phyloP scores from a whole-genome alignment of 2,113 vertebrate species.

The Symphodus melops region DNA sequence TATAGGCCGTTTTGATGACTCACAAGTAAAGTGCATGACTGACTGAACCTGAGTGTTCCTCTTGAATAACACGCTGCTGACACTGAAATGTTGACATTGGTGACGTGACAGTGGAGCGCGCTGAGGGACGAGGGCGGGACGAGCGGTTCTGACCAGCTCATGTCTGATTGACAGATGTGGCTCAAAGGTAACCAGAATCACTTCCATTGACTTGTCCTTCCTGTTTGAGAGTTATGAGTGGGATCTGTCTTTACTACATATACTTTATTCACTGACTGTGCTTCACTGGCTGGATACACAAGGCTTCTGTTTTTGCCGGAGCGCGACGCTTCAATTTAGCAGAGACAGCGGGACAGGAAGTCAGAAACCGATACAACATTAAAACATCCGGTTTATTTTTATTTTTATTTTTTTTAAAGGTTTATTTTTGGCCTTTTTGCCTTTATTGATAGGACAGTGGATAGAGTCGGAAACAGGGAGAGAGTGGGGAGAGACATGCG shows the following conservation, averaged over 20 bases:
- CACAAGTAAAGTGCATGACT: background rate
- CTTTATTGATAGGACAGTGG: too few relatives aligned
- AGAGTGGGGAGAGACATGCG: too few relatives aligned
- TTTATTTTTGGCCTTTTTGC: too few relatives aligned
- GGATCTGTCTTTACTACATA: background rate
- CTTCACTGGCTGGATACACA: too few relatives aligned
- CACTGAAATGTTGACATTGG: conserved; percentile 17
- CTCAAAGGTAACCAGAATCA: background rate
- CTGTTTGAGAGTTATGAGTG: background rate
- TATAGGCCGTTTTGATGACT: background rate
- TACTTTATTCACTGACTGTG: too few relatives aligned
- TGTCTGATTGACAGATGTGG: conserved; percentile 8
- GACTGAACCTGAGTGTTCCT: background rate
- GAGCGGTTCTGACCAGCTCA: background rate
- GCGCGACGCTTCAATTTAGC: too few relatives aligned
- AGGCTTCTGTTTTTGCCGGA: too few relatives aligned
- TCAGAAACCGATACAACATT: too few relatives aligned
- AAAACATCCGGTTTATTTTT: too few relatives aligned
- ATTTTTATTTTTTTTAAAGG: too few relatives aligned
- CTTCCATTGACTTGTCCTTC: background rate
- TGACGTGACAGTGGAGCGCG: conserved; percentile 4
- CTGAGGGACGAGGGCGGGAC: background rate
- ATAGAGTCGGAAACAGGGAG: too few relatives aligned
- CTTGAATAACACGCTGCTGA: background rate
- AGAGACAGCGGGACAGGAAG: too few relatives aligned